phyloP scores from a whole-genome alignment of 2,888 invertebrate genomes.

The Cybosia mesomella region DNA sequence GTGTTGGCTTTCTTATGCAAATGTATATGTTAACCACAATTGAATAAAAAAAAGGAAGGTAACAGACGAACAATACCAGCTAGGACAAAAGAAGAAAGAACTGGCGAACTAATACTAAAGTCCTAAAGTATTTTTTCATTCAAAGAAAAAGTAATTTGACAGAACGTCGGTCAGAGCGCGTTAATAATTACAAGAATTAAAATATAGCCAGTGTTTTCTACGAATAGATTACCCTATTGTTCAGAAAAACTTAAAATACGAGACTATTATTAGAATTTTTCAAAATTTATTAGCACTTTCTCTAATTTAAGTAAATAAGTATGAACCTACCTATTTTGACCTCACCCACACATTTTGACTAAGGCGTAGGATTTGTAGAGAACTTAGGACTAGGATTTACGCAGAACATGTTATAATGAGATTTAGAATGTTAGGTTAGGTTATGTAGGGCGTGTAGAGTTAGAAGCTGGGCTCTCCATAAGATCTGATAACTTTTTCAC shows the following conservation, averaged over 20 bases:
- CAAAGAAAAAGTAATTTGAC: not conserved
- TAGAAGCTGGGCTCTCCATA: too few species aligned
- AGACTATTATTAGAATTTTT: not conserved
- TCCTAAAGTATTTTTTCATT: not conserved
- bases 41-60: constrained; percentile 14
- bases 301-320: too few species aligned
- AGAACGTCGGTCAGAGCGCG: not conserved
- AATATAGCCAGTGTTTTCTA: not conserved
- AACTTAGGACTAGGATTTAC: too few species aligned
- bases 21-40: constrained; percentile 16
- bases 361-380: too few species aligned
- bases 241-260: not conserved
- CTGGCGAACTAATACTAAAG: not conserved
- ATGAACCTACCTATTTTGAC: too few species aligned
- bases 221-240: not conserved
- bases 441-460: too few species aligned
- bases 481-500: too few species aligned
- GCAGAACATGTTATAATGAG: too few species aligned
- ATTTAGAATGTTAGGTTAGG: too few species aligned
- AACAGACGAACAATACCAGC: not conserved
- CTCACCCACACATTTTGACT: too few species aligned
- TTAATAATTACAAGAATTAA: not conserved
- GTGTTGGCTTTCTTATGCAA: constrained; percentile 2
- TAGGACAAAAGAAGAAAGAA: not conserved
- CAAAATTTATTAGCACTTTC: too few species aligned